Evolutionary conservation across 1,140 invertebrate genomes (phyloP), one percentile per base, ranked within the genome.

Genomic region (Brachystomella parvula): DNA sequence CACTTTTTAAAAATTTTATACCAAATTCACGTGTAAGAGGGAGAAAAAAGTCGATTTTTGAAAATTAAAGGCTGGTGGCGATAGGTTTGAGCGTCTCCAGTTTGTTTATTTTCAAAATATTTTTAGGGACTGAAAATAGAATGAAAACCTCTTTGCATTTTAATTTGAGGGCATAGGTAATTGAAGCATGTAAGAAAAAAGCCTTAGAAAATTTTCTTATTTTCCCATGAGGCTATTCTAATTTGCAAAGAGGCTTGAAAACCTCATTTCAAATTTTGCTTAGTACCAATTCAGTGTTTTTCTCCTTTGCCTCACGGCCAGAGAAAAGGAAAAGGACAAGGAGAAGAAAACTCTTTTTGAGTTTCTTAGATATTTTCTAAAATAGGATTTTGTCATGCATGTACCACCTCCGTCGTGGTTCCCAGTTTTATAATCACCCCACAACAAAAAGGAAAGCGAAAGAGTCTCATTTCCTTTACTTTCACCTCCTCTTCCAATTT

Each of bases 401-500:
- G 49, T 3, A 17, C 24, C 24, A 6, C 24, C 49, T n/a, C n/a
- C n/a, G n/a, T n/a, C n/a, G n/a, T n/a, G n/a, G n/a, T n/a, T n/a
- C n/a, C n/a, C n/a, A n/a, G n/a, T n/a, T n/a, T 26, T 53, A 24
- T 39, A 39, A 39, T 39, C 6, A 6, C 6, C 6, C 35, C 35
- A 39, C 35, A 39, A 19, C 6, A 39, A 19, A 53, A 53, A 15
- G 49, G 12, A 26, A 19, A 53, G 21, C 3, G 49, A 53, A 53
- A 53, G n/a, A n/a, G 9, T 53, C 21, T 24, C 49, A 47, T 47
- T 47, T 64, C 56, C 35, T n/a, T n/a, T 57, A 33, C 64, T 29
- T 64, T 26, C 62, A 59, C 33, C 56, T 49, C 58, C 21, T 29
- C 3, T 61, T 39, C n/a, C n/a, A 21, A 32, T 61, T 32, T 61